phyloP scores from a whole-genome alignment of 2,888 invertebrate genomes.

The Emmelina monodactyla region DNA sequence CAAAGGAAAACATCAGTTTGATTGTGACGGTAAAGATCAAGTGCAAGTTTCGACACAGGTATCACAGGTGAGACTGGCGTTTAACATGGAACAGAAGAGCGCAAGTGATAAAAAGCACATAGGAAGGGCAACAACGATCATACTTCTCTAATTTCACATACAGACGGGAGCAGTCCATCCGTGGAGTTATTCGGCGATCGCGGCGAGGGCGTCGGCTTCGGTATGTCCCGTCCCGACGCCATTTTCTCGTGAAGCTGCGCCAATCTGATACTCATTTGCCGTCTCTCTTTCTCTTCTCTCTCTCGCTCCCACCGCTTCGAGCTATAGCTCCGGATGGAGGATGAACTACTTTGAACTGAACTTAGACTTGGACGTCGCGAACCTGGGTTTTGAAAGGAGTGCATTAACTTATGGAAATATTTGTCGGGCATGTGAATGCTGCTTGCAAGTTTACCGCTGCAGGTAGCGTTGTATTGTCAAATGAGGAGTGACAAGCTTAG shows the following conservation, averaged over 20 bases:
- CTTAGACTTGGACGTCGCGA: conserved; percentile 88
- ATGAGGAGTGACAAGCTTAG: too few species aligned
- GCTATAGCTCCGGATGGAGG: conserved; percentile 84
- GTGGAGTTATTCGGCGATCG: conserved; percentile 81
- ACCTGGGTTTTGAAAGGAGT: conserved; percentile 58
- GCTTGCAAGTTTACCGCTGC: too few species aligned
- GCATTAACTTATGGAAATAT: conserved; percentile 1
- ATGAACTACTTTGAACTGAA: conserved; percentile 84
- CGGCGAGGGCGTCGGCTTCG: conserved; percentile 74
- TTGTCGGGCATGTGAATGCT: too few species aligned
- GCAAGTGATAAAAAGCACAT: background rate
- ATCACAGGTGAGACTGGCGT: too few species aligned
- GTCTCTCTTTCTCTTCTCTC: conserved; percentile 80
- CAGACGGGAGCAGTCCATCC: conserved; percentile 81
- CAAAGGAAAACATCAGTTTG: too few species aligned
- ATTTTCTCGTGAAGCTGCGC: conserved; percentile 73
- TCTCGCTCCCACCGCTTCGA: conserved; percentile 82
- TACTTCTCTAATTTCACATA: conserved; percentile 83
- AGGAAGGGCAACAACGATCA: conserved; percentile 23
- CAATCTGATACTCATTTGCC: conserved; percentile 80
- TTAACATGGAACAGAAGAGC: too few species aligned
- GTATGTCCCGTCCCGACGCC: conserved; percentile 53
- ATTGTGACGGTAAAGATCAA: too few species aligned
- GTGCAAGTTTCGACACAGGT: too few species aligned
- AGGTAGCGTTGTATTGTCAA: too few species aligned